These are phyloP conservation scores for Falco naumanni DNA, from an alignment of 2,797 vertebrate species.

Conservation along the genomic window DNA sequence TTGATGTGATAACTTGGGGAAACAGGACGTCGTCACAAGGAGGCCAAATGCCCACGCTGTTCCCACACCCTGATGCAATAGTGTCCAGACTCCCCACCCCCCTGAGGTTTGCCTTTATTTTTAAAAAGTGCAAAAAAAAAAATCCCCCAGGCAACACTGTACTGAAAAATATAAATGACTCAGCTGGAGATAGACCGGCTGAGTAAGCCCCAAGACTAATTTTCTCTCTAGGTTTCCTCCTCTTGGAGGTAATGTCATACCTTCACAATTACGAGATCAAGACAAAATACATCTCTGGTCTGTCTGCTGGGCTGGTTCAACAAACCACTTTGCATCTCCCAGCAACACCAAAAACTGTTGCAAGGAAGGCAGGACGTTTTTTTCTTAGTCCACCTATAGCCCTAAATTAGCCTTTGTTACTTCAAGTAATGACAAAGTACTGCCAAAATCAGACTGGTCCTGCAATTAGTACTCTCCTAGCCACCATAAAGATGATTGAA, in stretches of 20 bases:
- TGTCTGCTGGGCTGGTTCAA: background rate
- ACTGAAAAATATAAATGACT: slow-evolving; percentile 54
- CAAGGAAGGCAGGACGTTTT: slow-evolving; percentile 12
- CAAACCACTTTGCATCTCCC: background rate
- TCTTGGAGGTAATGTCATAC: slow-evolving; percentile 43
- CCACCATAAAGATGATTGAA: background rate
- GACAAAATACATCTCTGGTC: slow-evolving; percentile 43
- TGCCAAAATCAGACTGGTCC: background rate
- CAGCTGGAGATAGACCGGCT: slow-evolving; percentile 1
- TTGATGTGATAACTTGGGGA: slow-evolving; percentile 42
- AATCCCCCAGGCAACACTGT: slow-evolving; percentile 22
- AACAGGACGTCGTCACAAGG: slow-evolving; percentile 16
- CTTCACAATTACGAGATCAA: slow-evolving; percentile 36
- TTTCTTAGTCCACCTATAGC: background rate
- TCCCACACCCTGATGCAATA: slow-evolving; percentile 38
- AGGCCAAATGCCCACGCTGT: slow-evolving; percentile 64
- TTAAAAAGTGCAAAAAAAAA: slow-evolving; percentile 55
- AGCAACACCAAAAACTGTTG: background rate
- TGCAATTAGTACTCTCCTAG: background rate
- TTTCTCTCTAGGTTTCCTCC: slow-evolving; percentile 21
- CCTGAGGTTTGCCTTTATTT: slow-evolving; percentile 58
- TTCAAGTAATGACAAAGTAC: background rate
- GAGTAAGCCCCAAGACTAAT: slow-evolving; percentile 41
- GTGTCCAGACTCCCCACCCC: slow-evolving; percentile 16
- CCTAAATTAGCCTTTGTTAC: background rate